Base-by-base conservation (phyloP, 2,113 vertebrate genomes). In the Paedocypris sp. region DNA sequence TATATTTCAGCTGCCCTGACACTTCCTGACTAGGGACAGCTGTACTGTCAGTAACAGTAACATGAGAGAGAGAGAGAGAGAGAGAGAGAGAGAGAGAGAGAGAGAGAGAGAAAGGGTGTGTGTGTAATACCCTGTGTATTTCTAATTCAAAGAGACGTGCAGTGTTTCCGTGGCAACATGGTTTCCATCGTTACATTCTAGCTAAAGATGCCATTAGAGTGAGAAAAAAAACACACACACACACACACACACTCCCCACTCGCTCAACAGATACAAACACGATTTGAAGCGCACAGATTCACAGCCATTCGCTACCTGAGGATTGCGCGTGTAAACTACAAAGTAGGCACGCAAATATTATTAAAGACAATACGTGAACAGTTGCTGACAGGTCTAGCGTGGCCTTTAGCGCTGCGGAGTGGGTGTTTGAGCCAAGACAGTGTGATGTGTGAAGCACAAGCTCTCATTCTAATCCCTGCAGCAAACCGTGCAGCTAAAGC, bases 91-190 rank as follows among this genome's bases (percentile, higher is more conserved):
- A 16, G 15, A 61, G 68, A 66, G 48, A 49, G 42, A 62, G 68
- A 62, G 63, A 51, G 59, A 75, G 74, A 77, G 64, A 53, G 71
- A 12, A 51, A 42, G 43, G 59, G 49, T 36, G 59, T 54, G 74
- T 74, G 50, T 76, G 73, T 74, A 83, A 80, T n/a, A n/a, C n/a
- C n/a, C n/a, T n/a, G n/a, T n/a, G 83, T 76, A 80, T 83, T 80
- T 83, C 82, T 82, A 82, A 86, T 84, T 86, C 83, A 83, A 86
- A 83, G 76, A 86, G 83, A 84, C 77, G 63, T 80, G 73, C 82
- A 79, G 81, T 75, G 86, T 87, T 86, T 83, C 85, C 85, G 63
- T 86, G 83, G 85, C 83, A 86, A 87, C 86, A 73, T 77, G 74
- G 85, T 86, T 83, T 67, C 85, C 82, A 85, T 84, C 66, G 82